Base-by-base conservation (phyloP, 2,888 invertebrate species). In the Gandaritis pyraliata region DNA sequence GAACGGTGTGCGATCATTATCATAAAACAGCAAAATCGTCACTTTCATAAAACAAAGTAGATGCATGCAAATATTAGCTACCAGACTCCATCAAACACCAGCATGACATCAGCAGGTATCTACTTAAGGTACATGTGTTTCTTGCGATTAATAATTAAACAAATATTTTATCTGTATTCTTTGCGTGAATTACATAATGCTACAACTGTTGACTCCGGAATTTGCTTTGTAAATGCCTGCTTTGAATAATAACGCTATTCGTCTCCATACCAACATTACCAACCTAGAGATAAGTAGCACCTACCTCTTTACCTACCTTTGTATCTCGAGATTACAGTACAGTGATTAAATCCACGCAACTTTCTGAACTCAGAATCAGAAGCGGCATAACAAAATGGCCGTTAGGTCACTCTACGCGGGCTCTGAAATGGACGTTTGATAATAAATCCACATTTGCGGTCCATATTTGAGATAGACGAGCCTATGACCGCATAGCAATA, bases 401-500 rank as follows among this genome's bases (percentile, higher is more conserved):
- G 46, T 16, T 23, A 46, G 12, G 8, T 51, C 5, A 16, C 29
- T 46, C 23, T 38, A 49, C 16, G 29, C 13, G 13, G 7, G 30
- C n/a, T 47, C 49, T 23, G 38, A 51, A 39, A 41, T 51, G 18
- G 39, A 13, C 38, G 51, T 51, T 29, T 6, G 51, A 46, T 52
- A 56, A 62, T 58, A 62, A 63, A 58, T 63, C 41, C 16, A 36
- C 57, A 57, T 57, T 52, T 30, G 56, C 39, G 50, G 41, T 43
- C 43, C 43, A 48, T 47, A 58, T 47, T 53, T 48, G 2, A 61
- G 57, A 41, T 46, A 50, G 43, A 53, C 56, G 60, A 47, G 59
- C 63, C 58, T 64, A 69, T 67, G 69, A 69, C 59, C 66, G 67
- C 66, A 67, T 62, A 68, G 64, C 67, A 66, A 69, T 73, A 72